phyloP scores from a whole-genome alignment of 2,113 vertebrate genomes.

The Rhodinocichla rosea region DNA sequence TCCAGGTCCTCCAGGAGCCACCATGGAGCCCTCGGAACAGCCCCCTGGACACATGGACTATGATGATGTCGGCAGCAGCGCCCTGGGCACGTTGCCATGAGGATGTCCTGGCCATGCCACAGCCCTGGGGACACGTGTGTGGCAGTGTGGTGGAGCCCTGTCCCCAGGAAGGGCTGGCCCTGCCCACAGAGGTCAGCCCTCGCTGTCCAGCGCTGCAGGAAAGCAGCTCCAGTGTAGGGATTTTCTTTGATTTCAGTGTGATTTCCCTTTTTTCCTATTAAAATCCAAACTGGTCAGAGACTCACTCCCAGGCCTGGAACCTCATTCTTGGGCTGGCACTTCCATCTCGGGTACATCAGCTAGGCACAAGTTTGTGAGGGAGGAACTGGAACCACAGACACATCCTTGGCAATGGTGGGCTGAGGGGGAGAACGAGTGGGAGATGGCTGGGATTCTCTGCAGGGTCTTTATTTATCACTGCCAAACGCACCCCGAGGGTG shows the following conservation, averaged over 20 bases:
- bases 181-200: not conserved
- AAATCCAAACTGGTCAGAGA: accelerated
- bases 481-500: accelerated
- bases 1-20: not conserved
- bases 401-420: accelerated
- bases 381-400: not conserved
- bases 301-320: accelerated
- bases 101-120: accelerated
- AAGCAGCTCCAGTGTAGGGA: accelerated
- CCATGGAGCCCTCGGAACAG: accelerated
- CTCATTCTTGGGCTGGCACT: accelerated
- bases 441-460: no score
- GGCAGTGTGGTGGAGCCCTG: not conserved
- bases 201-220: accelerated
- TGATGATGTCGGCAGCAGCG: not conserved
- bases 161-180: not conserved
- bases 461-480: not conserved
- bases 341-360: accelerated
- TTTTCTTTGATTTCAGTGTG: not conserved
- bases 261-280: not conserved
- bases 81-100: not conserved
- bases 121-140: accelerated
- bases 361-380: accelerated
- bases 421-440: accelerated
- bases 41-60: accelerated